Evolutionary conservation across 2,888 invertebrate species (phyloP).

Genomic region (Tachina fera): DNA sequence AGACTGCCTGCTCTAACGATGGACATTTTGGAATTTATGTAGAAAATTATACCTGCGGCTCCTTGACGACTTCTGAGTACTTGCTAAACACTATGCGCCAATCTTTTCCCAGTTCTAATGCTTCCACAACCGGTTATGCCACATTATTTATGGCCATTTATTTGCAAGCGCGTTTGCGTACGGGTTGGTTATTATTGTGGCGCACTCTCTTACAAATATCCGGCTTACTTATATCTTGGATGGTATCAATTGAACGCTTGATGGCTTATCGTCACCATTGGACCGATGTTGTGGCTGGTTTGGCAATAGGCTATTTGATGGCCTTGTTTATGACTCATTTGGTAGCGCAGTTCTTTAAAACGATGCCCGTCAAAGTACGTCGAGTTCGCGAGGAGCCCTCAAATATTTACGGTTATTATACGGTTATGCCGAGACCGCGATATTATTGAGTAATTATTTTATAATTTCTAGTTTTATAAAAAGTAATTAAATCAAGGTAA

Average conservation of each 20-base stretch:
- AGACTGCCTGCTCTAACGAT: slow-evolving; percentile 60
- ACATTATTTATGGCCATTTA: slow-evolving; percentile 77
- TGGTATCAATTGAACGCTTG: slow-evolving; percentile 76
- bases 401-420: slow-evolving; percentile 60
- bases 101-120: slow-evolving; percentile 78
- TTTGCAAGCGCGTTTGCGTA: slow-evolving; percentile 76
- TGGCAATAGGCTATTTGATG: slow-evolving; percentile 72
- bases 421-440: slow-evolving; percentile 60
- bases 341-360: slow-evolving; percentile 75
- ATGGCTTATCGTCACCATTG: slow-evolving; percentile 76
- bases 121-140: slow-evolving; percentile 75
- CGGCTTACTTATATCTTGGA: slow-evolving; percentile 68
- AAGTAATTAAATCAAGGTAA: neutral
- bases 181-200: slow-evolving; percentile 74
- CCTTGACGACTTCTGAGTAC: slow-evolving; percentile 75
- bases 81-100: slow-evolving; percentile 75
- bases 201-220: slow-evolving; percentile 75
- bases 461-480: slow-evolving; percentile 32
- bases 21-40: slow-evolving; percentile 70
- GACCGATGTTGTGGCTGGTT: slow-evolving; percentile 75
- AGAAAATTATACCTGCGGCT: slow-evolving; percentile 75
- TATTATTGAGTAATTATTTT: slow-evolving; percentile 38
- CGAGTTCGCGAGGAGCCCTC: slow-evolving; percentile 51
- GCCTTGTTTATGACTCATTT: slow-evolving; percentile 74
- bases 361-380: slow-evolving; percentile 62